phyloP scores from a whole-genome alignment of 2,113 vertebrate genomes.

The Mellivora capensis region DNA sequence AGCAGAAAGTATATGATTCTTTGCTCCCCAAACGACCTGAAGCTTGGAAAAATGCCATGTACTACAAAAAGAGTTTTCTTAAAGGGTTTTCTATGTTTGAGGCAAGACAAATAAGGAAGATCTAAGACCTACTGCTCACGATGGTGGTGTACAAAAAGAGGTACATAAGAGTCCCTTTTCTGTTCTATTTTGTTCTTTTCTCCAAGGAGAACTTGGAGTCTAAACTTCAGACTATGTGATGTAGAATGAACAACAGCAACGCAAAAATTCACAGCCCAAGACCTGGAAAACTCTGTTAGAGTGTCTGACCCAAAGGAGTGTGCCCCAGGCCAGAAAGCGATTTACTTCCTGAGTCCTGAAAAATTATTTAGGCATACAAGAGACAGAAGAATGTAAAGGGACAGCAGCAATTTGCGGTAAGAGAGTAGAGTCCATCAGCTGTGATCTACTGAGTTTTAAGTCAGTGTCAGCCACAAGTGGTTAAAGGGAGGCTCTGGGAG shows the following conservation, averaged over 20 bases:
- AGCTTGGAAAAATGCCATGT: not conserved
- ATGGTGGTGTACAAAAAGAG: not conserved
- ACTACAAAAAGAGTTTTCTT: not conserved
- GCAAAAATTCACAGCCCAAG: not conserved
- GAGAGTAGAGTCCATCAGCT: not conserved
- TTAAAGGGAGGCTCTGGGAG: not conserved
- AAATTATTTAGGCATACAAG: slow-evolving; percentile 1
- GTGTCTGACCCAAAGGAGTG: not conserved
- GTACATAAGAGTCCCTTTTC: not conserved
- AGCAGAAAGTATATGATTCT: not conserved
- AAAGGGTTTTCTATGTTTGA: not conserved
- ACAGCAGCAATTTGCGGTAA: not conserved
- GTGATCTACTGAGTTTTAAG: not conserved
- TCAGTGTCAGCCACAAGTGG: not conserved
- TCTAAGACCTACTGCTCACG: not conserved
- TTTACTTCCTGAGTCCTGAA: not conserved
- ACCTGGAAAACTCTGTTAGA: not conserved
- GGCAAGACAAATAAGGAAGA: not conserved
- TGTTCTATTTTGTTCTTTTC: not conserved
- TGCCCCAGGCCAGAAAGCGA: not conserved
- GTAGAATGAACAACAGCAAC: not conserved
- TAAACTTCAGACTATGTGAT: not conserved
- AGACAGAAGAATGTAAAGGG: not conserved
- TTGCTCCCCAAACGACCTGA: not conserved
- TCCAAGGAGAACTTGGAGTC: not conserved